phyloP scores from a whole-genome alignment of 2,888 invertebrate genomes.

The Anodontia alba region DNA sequence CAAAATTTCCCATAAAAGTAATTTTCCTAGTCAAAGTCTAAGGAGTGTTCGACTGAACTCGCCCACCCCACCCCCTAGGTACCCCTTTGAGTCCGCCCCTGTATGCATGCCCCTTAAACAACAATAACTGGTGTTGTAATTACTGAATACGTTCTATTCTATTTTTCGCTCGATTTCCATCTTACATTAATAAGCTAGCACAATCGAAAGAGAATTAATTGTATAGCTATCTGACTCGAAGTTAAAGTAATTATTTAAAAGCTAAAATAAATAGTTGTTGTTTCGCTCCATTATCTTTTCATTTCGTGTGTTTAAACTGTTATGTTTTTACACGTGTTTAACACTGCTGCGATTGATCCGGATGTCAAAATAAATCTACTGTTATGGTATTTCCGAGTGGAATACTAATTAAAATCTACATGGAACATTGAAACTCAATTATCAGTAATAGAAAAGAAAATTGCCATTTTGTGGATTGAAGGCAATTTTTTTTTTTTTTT shows the following conservation, averaged over 20 bases:
- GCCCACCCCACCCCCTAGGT: no score
- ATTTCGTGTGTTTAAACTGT: not conserved
- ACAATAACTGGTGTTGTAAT: no score
- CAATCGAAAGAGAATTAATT: not conserved
- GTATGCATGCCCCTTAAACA: no score
- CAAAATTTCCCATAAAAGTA: no score
- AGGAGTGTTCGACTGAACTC: no score
- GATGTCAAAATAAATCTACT: not conserved
- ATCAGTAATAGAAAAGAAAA: constrained; percentile 17
- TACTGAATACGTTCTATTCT: not conserved
- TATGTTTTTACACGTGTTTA: constrained; percentile 17
- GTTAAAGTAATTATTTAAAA: constrained; percentile 12
- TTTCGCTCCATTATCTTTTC: constrained; percentile 7
- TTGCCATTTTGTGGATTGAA: not conserved
- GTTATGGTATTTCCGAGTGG: constrained; percentile 8
- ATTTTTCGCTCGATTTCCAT: not conserved
- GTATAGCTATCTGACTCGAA: not conserved
- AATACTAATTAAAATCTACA: constrained; percentile 13
- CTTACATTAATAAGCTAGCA: not conserved
- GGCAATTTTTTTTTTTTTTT: no score
- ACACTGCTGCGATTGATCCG: not conserved
- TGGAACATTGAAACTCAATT: constrained; percentile 12
- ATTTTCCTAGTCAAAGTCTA: no score
- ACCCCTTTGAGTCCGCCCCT: no score
- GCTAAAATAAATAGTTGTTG: constrained; percentile 18